Evolutionary conservation across 2,797 vertebrate species (phyloP).

Genomic region (Petrocephalus sullivani): DNA sequence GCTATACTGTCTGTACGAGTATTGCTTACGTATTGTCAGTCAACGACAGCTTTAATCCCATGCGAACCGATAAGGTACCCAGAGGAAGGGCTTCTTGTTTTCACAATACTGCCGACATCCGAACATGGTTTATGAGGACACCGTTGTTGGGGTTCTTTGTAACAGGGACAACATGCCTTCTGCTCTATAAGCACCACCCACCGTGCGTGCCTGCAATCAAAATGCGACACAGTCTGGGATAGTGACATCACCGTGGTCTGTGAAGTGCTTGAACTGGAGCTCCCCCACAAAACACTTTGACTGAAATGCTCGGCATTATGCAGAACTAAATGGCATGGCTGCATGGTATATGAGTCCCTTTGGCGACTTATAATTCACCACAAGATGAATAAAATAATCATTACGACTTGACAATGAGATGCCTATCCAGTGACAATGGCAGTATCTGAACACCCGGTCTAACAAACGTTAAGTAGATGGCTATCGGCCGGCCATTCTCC

Average conservation of each 20-base stretch:
- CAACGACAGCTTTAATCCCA: background rate
- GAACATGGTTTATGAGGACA: background rate
- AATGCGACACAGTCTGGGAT: background rate
- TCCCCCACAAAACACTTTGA: background rate
- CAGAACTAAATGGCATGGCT: background rate
- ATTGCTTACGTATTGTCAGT: background rate
- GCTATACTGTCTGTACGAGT: background rate
- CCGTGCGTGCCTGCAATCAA: background rate
- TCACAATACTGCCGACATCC: background rate
- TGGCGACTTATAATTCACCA: background rate
- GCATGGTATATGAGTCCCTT: background rate
- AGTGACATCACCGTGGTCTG: background rate
- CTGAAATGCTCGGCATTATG: background rate
- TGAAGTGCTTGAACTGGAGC: background rate
- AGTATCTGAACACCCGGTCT: background rate
- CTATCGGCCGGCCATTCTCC: background rate
- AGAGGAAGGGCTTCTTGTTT: background rate
- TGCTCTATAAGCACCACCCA: background rate
- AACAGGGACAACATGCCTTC: background rate
- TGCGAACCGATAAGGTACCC: background rate
- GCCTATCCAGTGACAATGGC: background rate
- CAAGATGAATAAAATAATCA: background rate
- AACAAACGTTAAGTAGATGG: background rate
- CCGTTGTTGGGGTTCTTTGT: background rate
- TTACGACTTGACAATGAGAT: background rate